These are phyloP conservation scores for Drosophila imparisetae DNA, from an alignment of 2,888 invertebrate genomes.

Conservation along the genomic window DNA sequence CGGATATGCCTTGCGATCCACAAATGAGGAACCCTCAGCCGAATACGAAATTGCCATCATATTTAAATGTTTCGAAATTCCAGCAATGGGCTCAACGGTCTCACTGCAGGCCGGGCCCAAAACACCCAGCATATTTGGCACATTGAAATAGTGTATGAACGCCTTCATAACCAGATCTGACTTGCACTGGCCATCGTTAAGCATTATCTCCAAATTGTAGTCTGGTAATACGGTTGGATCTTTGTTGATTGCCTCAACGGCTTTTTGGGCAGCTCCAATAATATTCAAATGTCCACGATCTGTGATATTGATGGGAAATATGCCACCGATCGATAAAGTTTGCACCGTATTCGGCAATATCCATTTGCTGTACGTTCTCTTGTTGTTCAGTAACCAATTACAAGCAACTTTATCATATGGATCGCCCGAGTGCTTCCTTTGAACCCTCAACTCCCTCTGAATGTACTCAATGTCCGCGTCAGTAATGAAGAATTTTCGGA, in stretches of 20 bases:
- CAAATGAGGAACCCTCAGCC: conserved; percentile 90
- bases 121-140: conserved; percentile 88
- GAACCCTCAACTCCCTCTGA: conserved; percentile 28
- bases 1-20: conserved; percentile 89
- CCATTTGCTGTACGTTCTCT: conserved; percentile 85
- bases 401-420: conserved; percentile 86
- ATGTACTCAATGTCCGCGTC: conserved; percentile 46
- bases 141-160: conserved; percentile 89
- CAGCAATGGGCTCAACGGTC: conserved; percentile 91
- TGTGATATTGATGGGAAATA: conserved; percentile 87
- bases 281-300: conserved; percentile 86
- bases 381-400: conserved; percentile 87
- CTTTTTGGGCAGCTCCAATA: conserved; percentile 87
- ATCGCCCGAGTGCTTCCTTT: not conserved
- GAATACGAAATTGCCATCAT: conserved; percentile 91
- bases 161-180: conserved; percentile 90
- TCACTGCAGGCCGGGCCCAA: conserved; percentile 93
- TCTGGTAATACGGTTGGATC: conserved; percentile 87
- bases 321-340: conserved; percentile 79
- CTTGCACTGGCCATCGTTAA: conserved; percentile 89
- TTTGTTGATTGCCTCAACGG: conserved; percentile 87
- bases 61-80: conserved; percentile 90
- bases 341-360: conserved; percentile 63
- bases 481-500: conserved; percentile 65
- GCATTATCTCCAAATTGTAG: conserved; percentile 87